These are phyloP conservation scores for Zaprionus bogoriensis DNA, from an alignment of 2,888 invertebrate species.

Conservation along the genomic window DNA sequence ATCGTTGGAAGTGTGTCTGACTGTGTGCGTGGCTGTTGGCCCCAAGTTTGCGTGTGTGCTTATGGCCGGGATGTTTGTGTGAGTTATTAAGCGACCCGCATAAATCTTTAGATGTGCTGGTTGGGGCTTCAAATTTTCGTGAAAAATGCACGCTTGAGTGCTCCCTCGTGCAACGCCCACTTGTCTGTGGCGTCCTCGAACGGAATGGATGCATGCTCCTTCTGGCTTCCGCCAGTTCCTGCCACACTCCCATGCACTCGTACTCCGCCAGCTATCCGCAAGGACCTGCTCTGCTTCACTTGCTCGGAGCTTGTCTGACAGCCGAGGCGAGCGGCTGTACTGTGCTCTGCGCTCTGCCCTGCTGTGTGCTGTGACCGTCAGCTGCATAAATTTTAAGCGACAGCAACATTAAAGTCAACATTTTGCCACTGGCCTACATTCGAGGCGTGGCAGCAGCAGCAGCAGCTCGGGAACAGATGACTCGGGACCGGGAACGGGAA, in stretches of 20 bases:
- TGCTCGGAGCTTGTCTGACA: conserved; percentile 41
- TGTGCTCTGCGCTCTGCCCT: background rate
- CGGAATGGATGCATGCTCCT: conserved; percentile 30
- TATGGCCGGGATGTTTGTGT: conserved; percentile 12
- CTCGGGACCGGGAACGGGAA: conserved; percentile 2
- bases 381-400: conserved; percentile 75
- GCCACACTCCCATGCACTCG: background rate
- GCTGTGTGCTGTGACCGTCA: conserved; percentile 53
- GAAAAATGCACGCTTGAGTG: conserved; percentile 52
- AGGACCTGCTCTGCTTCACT: background rate
- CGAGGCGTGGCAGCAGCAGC: conserved; percentile 10
- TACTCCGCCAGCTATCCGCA: background rate
- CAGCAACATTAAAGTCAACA: conserved; percentile 77
- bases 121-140: conserved; percentile 36
- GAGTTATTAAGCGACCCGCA: conserved; percentile 60
- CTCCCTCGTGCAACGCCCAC: conserved; percentile 29
- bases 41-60: conserved; percentile 9
- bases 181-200: conserved; percentile 14
- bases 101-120: conserved; percentile 61
- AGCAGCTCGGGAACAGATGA: background rate
- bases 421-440: conserved; percentile 76
- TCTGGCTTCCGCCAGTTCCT: background rate
- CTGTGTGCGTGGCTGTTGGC: conserved; percentile 1
- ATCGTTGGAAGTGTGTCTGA: conserved; percentile 7
- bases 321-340: conserved; percentile 43